These are phyloP conservation scores for Laticauda laticaudata DNA, from an alignment of 2,113 vertebrate genomes.

Conservation along the genomic window DNA sequence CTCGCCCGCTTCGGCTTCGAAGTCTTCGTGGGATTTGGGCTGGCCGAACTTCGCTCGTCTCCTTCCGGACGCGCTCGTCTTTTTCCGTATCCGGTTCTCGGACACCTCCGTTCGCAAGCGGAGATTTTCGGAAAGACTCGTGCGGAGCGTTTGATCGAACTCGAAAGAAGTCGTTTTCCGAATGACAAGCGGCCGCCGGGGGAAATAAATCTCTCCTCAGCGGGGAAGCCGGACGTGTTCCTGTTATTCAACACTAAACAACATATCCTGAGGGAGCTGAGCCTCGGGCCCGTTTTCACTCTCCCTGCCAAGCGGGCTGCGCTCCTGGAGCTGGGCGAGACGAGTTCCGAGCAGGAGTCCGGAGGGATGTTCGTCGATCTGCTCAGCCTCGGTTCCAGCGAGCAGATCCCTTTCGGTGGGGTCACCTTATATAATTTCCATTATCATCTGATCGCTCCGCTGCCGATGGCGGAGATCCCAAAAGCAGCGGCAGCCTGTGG, in stretches of 20 bases:
- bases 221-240: background rate
- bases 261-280: background rate
- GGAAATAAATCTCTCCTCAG: background rate
- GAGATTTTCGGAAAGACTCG: background rate
- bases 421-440: background rate
- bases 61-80: constrained; percentile 62
- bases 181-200: background rate
- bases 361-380: background rate
- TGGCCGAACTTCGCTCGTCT: constrained; percentile 41
- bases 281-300: background rate
- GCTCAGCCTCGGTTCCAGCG: background rate
- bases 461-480: background rate
- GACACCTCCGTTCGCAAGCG: constrained; percentile 24
- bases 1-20: constrained; percentile 16
- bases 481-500: background rate
- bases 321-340: background rate
- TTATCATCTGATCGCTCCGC: too few species aligned
- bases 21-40: constrained; percentile 10
- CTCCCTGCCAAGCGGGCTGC: background rate
- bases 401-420: accelerated
- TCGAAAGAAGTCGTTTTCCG: background rate
- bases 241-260: background rate
- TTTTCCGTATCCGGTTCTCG: constrained; percentile 60
- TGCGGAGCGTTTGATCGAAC: background rate
- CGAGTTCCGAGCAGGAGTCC: background rate